These are phyloP conservation scores for Rhorus exstirpatorius DNA, from an alignment of 2,888 invertebrate species.

Conservation along the genomic window DNA sequence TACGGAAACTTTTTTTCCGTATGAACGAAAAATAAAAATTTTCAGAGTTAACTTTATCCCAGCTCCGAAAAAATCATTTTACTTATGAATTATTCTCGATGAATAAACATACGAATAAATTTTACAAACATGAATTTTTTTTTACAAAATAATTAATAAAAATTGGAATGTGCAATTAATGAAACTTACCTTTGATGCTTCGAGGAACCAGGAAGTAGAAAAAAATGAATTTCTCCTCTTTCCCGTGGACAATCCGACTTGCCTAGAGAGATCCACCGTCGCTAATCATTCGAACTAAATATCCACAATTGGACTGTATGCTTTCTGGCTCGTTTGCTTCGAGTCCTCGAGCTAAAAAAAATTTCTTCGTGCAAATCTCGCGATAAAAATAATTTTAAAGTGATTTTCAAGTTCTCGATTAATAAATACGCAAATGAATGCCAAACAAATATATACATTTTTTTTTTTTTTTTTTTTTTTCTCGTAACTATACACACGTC, in stretches of 20 bases:
- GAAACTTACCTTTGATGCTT: slow-evolving; percentile 76
- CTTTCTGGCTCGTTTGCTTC: not conserved
- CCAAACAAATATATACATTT: no score
- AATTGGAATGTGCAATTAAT: not conserved
- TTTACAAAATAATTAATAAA: not conserved
- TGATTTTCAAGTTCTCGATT: not conserved
- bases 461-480: no score
- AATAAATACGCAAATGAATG: no score
- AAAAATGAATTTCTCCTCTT: slow-evolving; percentile 69
- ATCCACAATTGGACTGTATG: not conserved
- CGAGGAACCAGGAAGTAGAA: slow-evolving; percentile 74
- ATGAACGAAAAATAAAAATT: no score
- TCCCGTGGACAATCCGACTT: slow-evolving; percentile 21
- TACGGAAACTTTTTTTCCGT: no score
- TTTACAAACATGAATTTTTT: no score
- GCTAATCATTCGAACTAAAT: slow-evolving; percentile 33
- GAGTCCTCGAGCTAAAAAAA: not conserved
- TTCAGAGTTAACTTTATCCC: no score
- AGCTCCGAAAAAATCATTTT: no score
- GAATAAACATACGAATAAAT: no score
- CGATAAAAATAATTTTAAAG: not conserved
- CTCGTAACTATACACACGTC: no score
- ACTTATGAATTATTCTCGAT: no score
- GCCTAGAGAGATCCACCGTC: slow-evolving; percentile 54
- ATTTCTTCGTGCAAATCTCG: no score